Percentiles rank a stretch among this genome's conserved stretches.
phyloP scores from a whole-genome alignment of 23 tunicate species.

The Diplosoma virens region DNA sequence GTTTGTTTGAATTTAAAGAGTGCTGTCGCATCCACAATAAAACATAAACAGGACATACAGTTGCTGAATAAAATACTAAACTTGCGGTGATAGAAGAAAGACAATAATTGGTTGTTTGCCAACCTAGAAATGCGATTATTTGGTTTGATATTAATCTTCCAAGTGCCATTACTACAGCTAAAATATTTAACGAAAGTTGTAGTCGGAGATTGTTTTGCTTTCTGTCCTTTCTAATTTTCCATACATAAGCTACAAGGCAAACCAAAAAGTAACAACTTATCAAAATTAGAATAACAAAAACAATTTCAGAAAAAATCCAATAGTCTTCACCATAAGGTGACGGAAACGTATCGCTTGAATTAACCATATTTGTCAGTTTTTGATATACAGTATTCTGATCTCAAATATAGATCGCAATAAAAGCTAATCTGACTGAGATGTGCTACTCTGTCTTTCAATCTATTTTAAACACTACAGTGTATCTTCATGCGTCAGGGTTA shows the following conservation, averaged over 20 bases:
- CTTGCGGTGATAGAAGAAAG: conserved; percentile 31
- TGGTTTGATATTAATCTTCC: conserved; percentile 45
- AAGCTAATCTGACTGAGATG: too few species aligned
- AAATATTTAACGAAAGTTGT: background rate
- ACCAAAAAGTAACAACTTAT: background rate
- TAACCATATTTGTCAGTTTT: too few species aligned
- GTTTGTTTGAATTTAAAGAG: conserved; percentile 46
- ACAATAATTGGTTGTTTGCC: conserved; percentile 52
- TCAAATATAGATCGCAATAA: too few species aligned
- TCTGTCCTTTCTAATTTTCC: background rate
- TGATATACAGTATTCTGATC: too few species aligned
- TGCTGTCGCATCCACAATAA: conserved; percentile 75
- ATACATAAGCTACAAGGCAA: background rate
- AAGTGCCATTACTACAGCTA: background rate
- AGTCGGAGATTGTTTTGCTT: background rate
- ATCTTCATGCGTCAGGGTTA: too few species aligned
- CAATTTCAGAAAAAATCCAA: conserved; percentile 64
- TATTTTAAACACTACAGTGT: too few species aligned
- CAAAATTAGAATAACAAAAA: conserved; percentile 24
- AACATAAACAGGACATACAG: conserved; percentile 47
- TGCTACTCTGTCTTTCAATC: too few species aligned
- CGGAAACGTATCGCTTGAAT: too few species aligned
- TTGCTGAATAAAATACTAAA: conserved; percentile 34
- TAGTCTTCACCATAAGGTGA: conserved; percentile 43
- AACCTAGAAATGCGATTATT: conserved; percentile 46